Base-by-base conservation (phyloP, 2,797 vertebrate genomes). In the Crypturellus tataupa region DNA sequence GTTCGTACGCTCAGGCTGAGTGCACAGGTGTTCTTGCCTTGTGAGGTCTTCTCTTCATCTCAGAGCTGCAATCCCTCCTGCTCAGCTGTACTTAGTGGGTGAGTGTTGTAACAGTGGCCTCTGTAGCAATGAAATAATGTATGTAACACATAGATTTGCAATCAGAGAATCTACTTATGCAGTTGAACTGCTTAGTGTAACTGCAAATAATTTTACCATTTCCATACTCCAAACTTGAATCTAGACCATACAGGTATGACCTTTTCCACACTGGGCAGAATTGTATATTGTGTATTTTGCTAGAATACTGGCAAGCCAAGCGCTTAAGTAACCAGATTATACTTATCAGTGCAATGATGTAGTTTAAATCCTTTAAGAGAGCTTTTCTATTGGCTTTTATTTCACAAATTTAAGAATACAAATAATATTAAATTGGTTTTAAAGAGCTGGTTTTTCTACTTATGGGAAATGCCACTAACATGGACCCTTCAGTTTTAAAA, bases 221-320 rank as follows among this genome's bases (percentile, higher is more conserved):
- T 75, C 42, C 12, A 7, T 51, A 76, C 21, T 83, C 40, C 40
- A 51, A 56, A 11, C 53, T 47, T 9, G 3, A 19, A 55, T 83
- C 55, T 49, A 0, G 0, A 15, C 65, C 0, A 0, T 27, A 31
- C 33, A 33, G 44, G 19, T 77, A 17, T 56, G 70, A 73, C 75
- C 75, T 84, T 84, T 93, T 23, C 35, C 89, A 68, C 17, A 69
- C 39, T 80, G 55, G 91, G 60, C 82, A 87, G 60, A 51, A 23
- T 10, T 31, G 25, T 78, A 14, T 51, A 1, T 2, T 80, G 39
- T 89, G 44, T 87, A 15, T 84, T 83, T 91, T 83, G n/a, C 73
- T 69, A 49, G 44, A 80, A 27, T 29, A 4, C 29, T 73, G 40
- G 46, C 79, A 89, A 78, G 73, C 29, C n/a, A 27, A 70, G 37